Percentiles rank a stretch among this genome's conserved stretches.
Evolutionary conservation across 2,888 invertebrate genomes (phyloP).

Genomic region (Busseola fusca): DNA sequence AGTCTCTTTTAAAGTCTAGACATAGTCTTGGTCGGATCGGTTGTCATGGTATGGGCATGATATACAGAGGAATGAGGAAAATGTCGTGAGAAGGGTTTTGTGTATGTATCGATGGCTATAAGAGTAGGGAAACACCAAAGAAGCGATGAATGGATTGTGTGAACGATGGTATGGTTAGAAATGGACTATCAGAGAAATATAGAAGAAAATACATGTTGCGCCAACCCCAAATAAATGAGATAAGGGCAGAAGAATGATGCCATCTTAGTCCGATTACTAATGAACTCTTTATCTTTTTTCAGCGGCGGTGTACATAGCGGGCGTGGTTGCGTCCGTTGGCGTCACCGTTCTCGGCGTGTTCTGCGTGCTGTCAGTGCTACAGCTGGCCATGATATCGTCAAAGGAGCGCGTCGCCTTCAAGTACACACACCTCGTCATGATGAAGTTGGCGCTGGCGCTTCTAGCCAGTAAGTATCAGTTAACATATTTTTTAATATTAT

Average conservation of each 20-base stretch:
- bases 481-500: not conserved
- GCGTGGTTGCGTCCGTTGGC: constrained; percentile 93
- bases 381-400: constrained; percentile 96
- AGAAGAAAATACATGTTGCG: too few relatives aligned
- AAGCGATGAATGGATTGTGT: too few relatives aligned
- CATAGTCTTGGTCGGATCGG: not conserved
- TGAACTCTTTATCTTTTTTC: constrained; percentile 55
- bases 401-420: constrained; percentile 94
- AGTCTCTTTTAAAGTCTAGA: not conserved
- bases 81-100: too few relatives aligned
- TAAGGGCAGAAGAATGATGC: too few relatives aligned
- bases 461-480: constrained; percentile 91
- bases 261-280: not conserved
- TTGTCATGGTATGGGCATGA: too few relatives aligned
- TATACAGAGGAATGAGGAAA: too few relatives aligned
- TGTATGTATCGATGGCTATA: too few relatives aligned
- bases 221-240: too few relatives aligned
- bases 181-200: too few relatives aligned
- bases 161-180: too few relatives aligned
- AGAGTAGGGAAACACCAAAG: too few relatives aligned
- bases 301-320: constrained; percentile 95
- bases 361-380: constrained; percentile 94
- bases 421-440: constrained; percentile 93
- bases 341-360: constrained; percentile 93
- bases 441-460: constrained; percentile 93